phyloP scores from a whole-genome alignment of 1,140 invertebrate genomes.

The Belonocnema kinseyi region DNA sequence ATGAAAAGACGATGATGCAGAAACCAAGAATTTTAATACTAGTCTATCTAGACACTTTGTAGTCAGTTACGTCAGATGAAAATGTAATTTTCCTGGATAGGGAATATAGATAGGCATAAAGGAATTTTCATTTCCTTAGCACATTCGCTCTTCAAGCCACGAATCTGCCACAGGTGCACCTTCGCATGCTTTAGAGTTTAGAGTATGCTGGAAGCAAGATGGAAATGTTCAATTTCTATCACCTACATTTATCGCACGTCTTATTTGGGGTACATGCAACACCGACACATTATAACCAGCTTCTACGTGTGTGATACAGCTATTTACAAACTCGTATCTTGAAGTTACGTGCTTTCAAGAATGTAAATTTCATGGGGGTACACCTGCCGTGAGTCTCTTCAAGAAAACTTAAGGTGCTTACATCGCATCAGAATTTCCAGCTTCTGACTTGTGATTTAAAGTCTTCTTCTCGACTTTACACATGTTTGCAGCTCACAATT shows the following conservation, averaged over 20 bases:
- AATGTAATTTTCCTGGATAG: not conserved
- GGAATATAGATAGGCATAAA: not conserved
- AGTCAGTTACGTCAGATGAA: not conserved
- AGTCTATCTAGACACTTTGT: too few species aligned
- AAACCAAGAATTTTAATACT: too few species aligned
- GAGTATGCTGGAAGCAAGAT: constrained; percentile 3
- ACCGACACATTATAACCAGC: too few species aligned
- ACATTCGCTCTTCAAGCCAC: not conserved
- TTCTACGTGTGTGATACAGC: not conserved
- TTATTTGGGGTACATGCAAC: not conserved
- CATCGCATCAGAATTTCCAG: constrained; percentile 15
- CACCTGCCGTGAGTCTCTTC: constrained; percentile 11
- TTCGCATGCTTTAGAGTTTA: not conserved
- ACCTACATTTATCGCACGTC: not conserved
- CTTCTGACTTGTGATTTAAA: not conserved
- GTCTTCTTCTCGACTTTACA: not conserved
- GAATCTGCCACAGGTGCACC: not conserved
- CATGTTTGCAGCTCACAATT: not conserved
- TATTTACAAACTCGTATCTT: not conserved
- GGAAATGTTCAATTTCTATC: constrained; percentile 20
- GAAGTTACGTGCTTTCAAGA: constrained; percentile 5
- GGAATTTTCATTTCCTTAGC: not conserved
- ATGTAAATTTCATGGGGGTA: not conserved
- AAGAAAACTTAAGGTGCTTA: constrained; percentile 9
- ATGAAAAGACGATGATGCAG: too few species aligned